phyloP scores from a whole-genome alignment of 2,888 invertebrate species.

The Dione juno region DNA sequence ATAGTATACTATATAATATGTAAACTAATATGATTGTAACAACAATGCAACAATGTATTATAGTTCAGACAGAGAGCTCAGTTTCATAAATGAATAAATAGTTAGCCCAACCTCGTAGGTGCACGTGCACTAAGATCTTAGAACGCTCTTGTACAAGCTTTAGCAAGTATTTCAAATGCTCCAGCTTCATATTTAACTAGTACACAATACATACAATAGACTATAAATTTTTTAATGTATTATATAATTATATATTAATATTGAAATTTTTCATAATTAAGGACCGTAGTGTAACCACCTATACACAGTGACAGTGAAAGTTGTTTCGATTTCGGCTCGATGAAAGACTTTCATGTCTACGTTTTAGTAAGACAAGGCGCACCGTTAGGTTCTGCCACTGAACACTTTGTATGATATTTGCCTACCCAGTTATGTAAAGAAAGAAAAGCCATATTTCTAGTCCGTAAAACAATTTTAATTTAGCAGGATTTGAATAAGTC shows the following conservation, averaged over 20 bases:
- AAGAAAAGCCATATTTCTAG: too few relatives aligned
- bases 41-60: slow-evolving; percentile 6
- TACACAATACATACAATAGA: background rate
- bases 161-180: slow-evolving; percentile 21
- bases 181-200: slow-evolving; percentile 21
- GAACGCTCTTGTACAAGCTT: slow-evolving; percentile 22
- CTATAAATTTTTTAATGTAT: too few relatives aligned
- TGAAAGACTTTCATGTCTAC: too few relatives aligned
- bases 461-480: background rate
- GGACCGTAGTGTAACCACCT: too few relatives aligned
- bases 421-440: too few relatives aligned
- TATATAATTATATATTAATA: too few relatives aligned
- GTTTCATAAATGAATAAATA: slow-evolving; percentile 27
- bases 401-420: too few relatives aligned
- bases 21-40: slow-evolving; percentile 1
- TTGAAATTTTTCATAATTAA: too few relatives aligned
- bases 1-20: background rate
- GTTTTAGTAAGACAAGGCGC: too few relatives aligned
- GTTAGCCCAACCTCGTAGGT: slow-evolving; percentile 18
- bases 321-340: too few relatives aligned
- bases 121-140: slow-evolving; percentile 22
- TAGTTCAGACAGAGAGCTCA: background rate
- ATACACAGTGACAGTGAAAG: too few relatives aligned
- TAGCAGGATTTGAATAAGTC: background rate
- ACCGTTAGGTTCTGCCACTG: too few relatives aligned